Conservation (phyloP, 2,113 vertebrate species). For the Scomber colias region DNA sequence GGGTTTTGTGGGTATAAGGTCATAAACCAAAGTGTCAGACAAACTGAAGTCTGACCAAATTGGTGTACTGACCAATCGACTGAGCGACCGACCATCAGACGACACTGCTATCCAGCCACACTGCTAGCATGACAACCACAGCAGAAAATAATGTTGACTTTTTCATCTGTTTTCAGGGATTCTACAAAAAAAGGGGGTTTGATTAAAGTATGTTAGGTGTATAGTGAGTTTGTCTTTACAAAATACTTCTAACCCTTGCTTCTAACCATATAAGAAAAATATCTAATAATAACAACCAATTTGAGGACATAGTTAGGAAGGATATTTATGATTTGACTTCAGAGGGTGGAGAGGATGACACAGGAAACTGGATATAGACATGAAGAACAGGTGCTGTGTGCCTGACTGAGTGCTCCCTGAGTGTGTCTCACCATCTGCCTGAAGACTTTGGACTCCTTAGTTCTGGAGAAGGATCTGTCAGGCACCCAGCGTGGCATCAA, state of each 20-base stretch:
- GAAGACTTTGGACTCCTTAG: slow-evolving; percentile 96
- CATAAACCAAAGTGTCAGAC: no score
- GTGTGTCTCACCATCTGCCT: slow-evolving; percentile 94
- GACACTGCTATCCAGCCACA: neutral
- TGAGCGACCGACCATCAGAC: neutral
- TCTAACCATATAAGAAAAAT: neutral
- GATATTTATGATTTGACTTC: slow-evolving; percentile 26
- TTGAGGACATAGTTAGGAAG: slow-evolving; percentile 2
- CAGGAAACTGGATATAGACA: neutral
- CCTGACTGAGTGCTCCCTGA: neutral
- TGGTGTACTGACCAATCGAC: no score
- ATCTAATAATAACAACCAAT: slow-evolving; percentile 4
- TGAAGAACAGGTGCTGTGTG: slow-evolving; percentile 8
- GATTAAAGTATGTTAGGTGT: neutral
- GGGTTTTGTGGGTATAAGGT: neutral
- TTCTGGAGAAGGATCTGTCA: slow-evolving; percentile 92
- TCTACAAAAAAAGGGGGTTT: neutral
- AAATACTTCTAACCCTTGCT: neutral
- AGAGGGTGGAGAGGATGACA: slow-evolving; percentile 2
- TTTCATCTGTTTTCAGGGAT: neutral
- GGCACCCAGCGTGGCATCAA: slow-evolving; percentile 93
- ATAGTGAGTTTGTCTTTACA: neutral
- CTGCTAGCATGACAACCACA: neutral
- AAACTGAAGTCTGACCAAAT: no score
- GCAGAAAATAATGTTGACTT: neutral